Percentiles rank a stretch among this genome's conserved stretches.
Evolutionary conservation across 1,140 invertebrate species (phyloP).

Genomic region (Planococcus citri): DNA sequence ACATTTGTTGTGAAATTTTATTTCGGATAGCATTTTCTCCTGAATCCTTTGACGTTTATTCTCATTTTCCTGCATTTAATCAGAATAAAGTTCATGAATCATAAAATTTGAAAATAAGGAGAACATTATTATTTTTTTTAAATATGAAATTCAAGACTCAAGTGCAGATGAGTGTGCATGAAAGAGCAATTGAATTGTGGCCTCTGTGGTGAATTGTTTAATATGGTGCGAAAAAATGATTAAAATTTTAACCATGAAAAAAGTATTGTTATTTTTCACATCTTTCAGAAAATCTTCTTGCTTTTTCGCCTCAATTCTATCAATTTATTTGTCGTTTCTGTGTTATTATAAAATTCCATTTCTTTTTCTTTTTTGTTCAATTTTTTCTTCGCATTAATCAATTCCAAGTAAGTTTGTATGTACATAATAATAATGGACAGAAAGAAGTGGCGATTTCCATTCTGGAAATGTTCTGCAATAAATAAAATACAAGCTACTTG

Average conservation of each 20-base stretch:
- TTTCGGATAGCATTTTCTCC: constrained; percentile 36
- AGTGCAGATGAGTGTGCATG: too few relatives aligned
- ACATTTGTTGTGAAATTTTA: constrained; percentile 47
- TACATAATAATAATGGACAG: background rate
- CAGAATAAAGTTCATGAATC: too few relatives aligned
- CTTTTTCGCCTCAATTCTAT: background rate
- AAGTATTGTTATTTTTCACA: constrained; percentile 1
- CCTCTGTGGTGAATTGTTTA: too few relatives aligned
- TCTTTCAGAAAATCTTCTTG: background rate
- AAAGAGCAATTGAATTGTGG: too few relatives aligned
- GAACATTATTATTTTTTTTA: too few relatives aligned
- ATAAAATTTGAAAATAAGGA: too few relatives aligned
- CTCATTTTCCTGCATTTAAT: background rate
- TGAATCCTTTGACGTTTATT: constrained; percentile 30
- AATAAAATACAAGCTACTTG: background rate
- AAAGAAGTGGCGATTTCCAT: constrained; percentile 9
- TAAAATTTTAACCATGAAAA: constrained; percentile 19
- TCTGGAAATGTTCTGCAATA: background rate
- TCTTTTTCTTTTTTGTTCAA: constrained; percentile 9
- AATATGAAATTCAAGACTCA: too few relatives aligned
- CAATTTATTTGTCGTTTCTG: background rate
- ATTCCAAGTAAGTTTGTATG: background rate
- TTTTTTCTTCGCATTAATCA: background rate
- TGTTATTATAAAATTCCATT: background rate
- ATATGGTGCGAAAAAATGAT: constrained; percentile 28